Evolutionary conservation across 2,888 invertebrate genomes (phyloP).

Genomic region (Lucinisca nassula): DNA sequence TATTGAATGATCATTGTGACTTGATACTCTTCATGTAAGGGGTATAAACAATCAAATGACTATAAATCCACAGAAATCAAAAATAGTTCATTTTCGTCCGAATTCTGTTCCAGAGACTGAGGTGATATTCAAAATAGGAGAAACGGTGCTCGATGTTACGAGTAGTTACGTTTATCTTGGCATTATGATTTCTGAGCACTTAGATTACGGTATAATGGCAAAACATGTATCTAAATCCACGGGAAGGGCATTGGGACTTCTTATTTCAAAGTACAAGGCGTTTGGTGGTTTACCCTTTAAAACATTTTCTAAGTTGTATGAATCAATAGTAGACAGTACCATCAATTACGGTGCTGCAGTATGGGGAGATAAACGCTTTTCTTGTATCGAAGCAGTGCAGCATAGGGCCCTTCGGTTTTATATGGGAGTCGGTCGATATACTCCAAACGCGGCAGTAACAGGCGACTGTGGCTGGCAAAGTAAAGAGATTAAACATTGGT

Average conservation of each 20-base stretch:
- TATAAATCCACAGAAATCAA: not conserved
- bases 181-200: conserved; percentile 1
- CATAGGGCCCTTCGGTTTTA: conserved; percentile 8
- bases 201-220: conserved; percentile 18
- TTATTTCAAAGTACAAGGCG: conserved; percentile 3
- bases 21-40: not conserved
- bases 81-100: not conserved
- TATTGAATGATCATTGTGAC: not conserved
- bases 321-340: not conserved
- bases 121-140: not conserved
- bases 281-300: conserved; percentile 2
- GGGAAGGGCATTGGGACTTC: not conserved
- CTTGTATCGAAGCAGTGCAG: conserved; percentile 23
- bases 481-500: not conserved
- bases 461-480: conserved; percentile 11
- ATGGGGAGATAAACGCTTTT: not conserved
- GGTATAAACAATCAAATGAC: not conserved
- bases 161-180: not conserved
- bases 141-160: not conserved
- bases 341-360: conserved; percentile 22
- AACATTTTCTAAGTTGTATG: conserved; percentile 12
- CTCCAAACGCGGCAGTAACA: not conserved
- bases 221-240: not conserved
- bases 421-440: not conserved
- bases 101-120: not conserved